Conservation (phyloP, 2,113 vertebrate genomes). For the Cyprinodon brontotheroides region DNA sequence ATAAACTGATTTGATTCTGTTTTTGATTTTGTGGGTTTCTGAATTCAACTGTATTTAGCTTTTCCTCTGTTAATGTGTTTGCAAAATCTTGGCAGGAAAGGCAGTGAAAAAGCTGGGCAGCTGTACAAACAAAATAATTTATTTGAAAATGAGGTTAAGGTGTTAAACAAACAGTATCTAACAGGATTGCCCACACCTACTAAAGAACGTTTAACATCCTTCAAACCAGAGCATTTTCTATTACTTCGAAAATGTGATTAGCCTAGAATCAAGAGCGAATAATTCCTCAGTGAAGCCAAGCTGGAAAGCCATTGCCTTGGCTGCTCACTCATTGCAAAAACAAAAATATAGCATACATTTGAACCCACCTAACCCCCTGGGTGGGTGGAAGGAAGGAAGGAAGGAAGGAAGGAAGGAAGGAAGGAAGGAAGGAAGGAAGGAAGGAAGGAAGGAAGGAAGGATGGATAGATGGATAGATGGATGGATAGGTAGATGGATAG, state of each 20-base stretch:
- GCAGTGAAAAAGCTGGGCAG: conserved; percentile 35
- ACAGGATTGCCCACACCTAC: conserved; percentile 76
- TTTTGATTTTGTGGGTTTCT: neutral
- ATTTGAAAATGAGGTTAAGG: conserved; percentile 65
- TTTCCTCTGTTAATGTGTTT: conserved; percentile 24
- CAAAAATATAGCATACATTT: neutral
- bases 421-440: no score
- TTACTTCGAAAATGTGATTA: conserved; percentile 37
- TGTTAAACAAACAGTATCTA: conserved; percentile 65
- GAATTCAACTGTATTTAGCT: conserved; percentile 27
- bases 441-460: no score
- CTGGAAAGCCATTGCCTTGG: neutral
- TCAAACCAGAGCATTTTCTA: conserved; percentile 53
- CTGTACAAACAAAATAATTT: conserved; percentile 64
- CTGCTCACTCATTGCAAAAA: neutral
- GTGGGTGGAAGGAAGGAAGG: no score
- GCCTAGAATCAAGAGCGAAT: neutral
- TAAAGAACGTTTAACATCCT: conserved; percentile 60
- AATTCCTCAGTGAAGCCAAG: neutral
- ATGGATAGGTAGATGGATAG: no score
- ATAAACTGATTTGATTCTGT: no score
- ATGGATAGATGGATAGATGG: no score
- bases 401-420: no score
- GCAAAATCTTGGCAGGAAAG: conserved; percentile 58
- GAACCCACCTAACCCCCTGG: neutral